Base-by-base conservation (phyloP, 2,113 vertebrate genomes). In the Melanotaenia duboulayi region DNA sequence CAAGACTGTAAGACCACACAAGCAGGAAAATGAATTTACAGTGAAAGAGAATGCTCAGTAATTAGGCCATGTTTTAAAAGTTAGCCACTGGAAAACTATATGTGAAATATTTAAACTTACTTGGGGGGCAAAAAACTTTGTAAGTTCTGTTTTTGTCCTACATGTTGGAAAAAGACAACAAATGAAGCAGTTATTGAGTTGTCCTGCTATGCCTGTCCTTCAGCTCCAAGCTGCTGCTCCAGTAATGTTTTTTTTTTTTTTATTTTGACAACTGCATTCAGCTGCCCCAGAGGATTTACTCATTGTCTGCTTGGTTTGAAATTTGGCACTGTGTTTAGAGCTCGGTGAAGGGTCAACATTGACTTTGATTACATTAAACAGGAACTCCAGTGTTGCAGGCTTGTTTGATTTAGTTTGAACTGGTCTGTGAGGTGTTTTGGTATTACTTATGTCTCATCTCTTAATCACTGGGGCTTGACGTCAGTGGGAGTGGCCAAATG, bases 391-490 rank as follows among this genome's bases (percentile, higher is more conserved):
- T 62, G 6, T 20, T 65, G 42, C 54, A 12, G 5, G 48, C 61
- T 65, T 42, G 63, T 71, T 74, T 59, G 55, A 65, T 58, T 60
- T 11, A 59, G 74, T 64, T 78, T 32, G 11, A 24, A 11, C 54
- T 64, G 58, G 52, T 65, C 22, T 62, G 7, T 59, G 54, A 57
- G 44, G 25, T 71, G 71, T 60, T 39, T 24, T 61, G 37, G 13
- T 80, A 70, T 71, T 78, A 75, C 83, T 85, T 76, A 14, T 74
- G 74, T 73, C 81, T 90, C 79, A 84, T 81, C 76, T 83, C 78
- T 84, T 90, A 90, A 90, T 92, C 84, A 89, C 80, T 3, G 32
- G 28, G 46, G n/a, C 46, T 80, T 91, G 89, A 90, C 89, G 87
- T 91, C 91, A 90, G 50, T 58, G 70, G 82, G 74, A 87, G 87